Evolutionary conservation across 2,797 vertebrate genomes (phyloP).

Genomic region (Peromyscus attwateri): DNA sequence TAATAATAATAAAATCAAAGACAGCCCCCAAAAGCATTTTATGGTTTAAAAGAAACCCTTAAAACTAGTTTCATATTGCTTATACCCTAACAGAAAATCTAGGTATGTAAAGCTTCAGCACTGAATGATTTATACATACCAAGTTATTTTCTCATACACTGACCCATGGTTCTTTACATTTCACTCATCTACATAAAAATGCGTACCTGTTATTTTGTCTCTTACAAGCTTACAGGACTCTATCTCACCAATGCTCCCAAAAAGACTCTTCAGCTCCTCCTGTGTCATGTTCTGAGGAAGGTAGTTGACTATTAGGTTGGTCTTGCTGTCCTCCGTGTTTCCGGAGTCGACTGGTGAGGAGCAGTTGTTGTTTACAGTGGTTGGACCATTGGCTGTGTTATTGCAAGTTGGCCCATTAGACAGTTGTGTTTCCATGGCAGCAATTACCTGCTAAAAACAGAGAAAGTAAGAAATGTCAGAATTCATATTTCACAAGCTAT

Average conservation of each 20-base stretch:
- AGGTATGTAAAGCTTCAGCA: not conserved
- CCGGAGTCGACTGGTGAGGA: constrained; percentile 96
- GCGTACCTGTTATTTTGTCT: constrained; percentile 99
- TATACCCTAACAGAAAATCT: not conserved
- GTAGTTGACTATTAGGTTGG: constrained; percentile 99
- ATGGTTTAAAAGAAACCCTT: constrained; percentile 29
- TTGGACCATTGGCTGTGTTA: constrained; percentile 97
- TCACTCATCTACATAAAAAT: constrained; percentile 26
- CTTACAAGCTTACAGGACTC: constrained; percentile 99
- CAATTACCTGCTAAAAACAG: constrained; percentile 97
- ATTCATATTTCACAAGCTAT: constrained; percentile 80
- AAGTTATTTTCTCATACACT: constrained; percentile 50
- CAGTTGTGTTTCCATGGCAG: constrained; percentile 99
- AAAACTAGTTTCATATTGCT: constrained; percentile 37
- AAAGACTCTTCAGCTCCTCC: constrained; percentile 98
- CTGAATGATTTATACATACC: not conserved
- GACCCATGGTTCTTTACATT: not conserved
- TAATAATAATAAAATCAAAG: not conserved
- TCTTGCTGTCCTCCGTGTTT: constrained; percentile 99
- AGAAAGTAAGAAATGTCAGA: constrained; percentile 86
- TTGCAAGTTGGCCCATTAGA: constrained; percentile 98
- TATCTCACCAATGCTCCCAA: constrained; percentile 98
- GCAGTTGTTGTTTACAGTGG: constrained; percentile 96
- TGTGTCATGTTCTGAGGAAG: constrained; percentile 99
- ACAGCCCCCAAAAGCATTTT: not conserved